These are phyloP conservation scores for Chloroclystis v-ata DNA, from an alignment of 2,888 invertebrate species.

Conservation along the genomic window DNA sequence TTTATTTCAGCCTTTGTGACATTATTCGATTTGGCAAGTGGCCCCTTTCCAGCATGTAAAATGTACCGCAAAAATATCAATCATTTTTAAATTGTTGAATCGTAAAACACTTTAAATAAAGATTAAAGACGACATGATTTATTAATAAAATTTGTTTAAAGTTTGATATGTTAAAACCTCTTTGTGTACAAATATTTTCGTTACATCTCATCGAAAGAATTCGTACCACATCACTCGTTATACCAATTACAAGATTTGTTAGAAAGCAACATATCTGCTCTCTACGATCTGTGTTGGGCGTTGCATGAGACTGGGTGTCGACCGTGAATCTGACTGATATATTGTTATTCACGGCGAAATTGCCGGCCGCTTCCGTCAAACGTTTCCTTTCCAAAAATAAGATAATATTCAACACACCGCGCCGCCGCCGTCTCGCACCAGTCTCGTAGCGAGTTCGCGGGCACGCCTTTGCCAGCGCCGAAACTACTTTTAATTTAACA, in stretches of 20 bases:
- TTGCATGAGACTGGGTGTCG: slow-evolving; percentile 33
- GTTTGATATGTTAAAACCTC: too few species aligned
- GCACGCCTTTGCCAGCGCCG: slow-evolving; percentile 38
- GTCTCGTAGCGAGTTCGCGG: slow-evolving; percentile 32
- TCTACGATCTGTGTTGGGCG: slow-evolving; percentile 1
- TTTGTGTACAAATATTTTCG: too few species aligned
- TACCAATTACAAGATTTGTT: too few species aligned
- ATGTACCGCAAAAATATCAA: background rate
- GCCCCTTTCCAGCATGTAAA: slow-evolving; percentile 1
- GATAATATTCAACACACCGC: slow-evolving; percentile 49
- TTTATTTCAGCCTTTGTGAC: slow-evolving; percentile 7
- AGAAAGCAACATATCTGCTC: slow-evolving; percentile 5
- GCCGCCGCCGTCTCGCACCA: slow-evolving; percentile 46
- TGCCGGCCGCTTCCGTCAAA: slow-evolving; percentile 56
- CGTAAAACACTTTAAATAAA: too few species aligned
- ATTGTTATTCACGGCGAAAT: slow-evolving; percentile 63
- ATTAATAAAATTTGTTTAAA: too few species aligned
- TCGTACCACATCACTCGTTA: too few species aligned
- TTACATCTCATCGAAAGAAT: too few species aligned
- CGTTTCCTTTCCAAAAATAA: slow-evolving; percentile 64
- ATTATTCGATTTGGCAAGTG: slow-evolving; percentile 1
- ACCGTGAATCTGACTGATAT: slow-evolving; percentile 57
- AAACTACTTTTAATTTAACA: slow-evolving; percentile 10
- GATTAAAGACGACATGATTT: too few species aligned
- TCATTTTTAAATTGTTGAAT: too few species aligned